Evolutionary conservation across 1,140 invertebrate species (phyloP).

Genomic region (Cherax quadricarinatus): DNA sequence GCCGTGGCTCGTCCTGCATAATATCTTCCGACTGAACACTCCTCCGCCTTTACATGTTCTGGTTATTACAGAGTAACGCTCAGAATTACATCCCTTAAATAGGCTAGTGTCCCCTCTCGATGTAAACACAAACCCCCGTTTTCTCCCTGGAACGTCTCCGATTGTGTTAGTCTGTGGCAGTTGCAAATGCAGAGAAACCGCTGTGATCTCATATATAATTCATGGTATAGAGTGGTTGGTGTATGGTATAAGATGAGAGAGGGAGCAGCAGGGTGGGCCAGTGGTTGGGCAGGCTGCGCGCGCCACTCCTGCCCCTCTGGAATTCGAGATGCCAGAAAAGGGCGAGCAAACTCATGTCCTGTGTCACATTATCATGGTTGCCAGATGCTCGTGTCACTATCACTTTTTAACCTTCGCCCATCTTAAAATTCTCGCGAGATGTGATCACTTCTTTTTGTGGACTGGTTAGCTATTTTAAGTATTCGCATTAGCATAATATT

Average conservation of each 20-base stretch:
- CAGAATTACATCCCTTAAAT: background rate
- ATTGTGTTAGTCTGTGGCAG: background rate
- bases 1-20: background rate
- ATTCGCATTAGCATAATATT: background rate
- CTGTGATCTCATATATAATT: constrained; percentile 45
- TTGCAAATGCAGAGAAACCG: background rate
- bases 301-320: constrained; percentile 30
- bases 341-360: constrained; percentile 51
- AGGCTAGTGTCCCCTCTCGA: background rate
- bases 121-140: background rate
- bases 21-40: background rate
- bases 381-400: constrained; percentile 31
- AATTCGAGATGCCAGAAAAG: constrained; percentile 59
- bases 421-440: background rate
- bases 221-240: background rate
- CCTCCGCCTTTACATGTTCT: background rate
- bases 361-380: constrained; percentile 54
- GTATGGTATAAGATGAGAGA: background rate
- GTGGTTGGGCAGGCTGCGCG: background rate
- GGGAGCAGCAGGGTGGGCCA: background rate
- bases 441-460: background rate
- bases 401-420: background rate
- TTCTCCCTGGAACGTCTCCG: background rate
- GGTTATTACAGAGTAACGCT: background rate
- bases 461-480: background rate